A percentile compares a stretch with the other conserved stretches of the same genome.
Evolutionary conservation across 2,888 invertebrate species (phyloP).

Genomic region (Noctua pronuba): DNA sequence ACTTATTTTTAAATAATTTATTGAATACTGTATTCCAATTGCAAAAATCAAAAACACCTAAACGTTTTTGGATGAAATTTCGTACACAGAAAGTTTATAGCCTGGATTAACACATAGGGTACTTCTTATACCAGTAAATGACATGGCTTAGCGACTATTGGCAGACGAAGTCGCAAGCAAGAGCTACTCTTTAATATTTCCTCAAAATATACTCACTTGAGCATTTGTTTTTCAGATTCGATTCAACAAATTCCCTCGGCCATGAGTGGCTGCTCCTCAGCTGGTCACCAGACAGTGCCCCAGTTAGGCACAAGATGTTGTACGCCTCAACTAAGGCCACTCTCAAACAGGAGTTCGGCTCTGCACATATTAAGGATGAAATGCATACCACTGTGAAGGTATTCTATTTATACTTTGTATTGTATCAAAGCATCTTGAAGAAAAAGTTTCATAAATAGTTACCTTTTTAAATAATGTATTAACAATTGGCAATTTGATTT

Average conservation of each 20-base stretch:
- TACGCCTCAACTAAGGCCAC: slow-evolving; percentile 99
- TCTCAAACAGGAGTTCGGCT: slow-evolving; percentile 98
- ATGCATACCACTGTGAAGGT: slow-evolving; percentile 96
- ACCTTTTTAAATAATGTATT: not conserved
- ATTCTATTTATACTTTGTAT: slow-evolving; percentile 45
- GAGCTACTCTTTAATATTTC: slow-evolving; percentile 1
- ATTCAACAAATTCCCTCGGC: slow-evolving; percentile 94
- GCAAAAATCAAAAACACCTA: not conserved
- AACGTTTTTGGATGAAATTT: not conserved
- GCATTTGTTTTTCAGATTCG: slow-evolving; percentile 89
- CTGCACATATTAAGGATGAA: slow-evolving; percentile 98
- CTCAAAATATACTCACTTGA: not conserved
- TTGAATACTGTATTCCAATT: too few species aligned
- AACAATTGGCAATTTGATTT: not conserved
- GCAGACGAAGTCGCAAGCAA: not conserved
- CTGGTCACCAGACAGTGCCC: slow-evolving; percentile 98
- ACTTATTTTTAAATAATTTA: too few species aligned
- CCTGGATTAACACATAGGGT: not conserved
- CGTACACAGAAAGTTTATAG: not conserved
- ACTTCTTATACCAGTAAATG: not conserved
- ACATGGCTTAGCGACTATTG: not conserved
- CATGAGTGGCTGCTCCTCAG: slow-evolving; percentile 98
- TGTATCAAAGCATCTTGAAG: not conserved
- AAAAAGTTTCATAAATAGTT: not conserved
- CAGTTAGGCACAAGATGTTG: slow-evolving; percentile 98